Conservation (phyloP, 2,797 vertebrate genomes). For the Neoniphon sammara region DNA sequence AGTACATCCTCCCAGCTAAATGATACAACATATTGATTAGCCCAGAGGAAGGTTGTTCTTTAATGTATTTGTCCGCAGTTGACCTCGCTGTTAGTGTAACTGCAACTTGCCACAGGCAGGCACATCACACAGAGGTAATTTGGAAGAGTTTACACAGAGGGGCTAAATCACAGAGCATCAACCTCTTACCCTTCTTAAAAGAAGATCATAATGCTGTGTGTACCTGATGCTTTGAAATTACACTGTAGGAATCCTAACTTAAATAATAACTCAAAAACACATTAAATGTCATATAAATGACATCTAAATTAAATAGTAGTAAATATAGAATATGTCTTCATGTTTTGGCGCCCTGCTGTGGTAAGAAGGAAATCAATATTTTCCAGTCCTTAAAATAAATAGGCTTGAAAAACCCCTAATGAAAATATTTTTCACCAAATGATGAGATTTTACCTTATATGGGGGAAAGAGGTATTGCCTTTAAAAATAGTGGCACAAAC, state of each 20-base stretch:
- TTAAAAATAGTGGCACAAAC: too few species aligned
- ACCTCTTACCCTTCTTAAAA: not conserved
- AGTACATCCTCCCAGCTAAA: conserved; percentile 46
- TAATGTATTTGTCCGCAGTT: conserved; percentile 55
- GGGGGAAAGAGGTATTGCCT: too few species aligned
- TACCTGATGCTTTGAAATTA: not conserved
- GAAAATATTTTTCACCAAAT: too few species aligned
- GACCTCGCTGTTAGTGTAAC: conserved; percentile 60
- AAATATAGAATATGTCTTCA: too few species aligned
- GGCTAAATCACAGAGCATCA: conserved; percentile 11
- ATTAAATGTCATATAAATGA: too few species aligned
- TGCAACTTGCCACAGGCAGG: conserved; percentile 43
- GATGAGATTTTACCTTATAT: too few species aligned
- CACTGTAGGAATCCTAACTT: not conserved
- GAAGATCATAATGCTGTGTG: conserved; percentile 1
- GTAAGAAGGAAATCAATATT: too few species aligned
- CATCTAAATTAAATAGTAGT: too few species aligned
- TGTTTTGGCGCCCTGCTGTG: too few species aligned
- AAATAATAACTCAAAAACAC: too few species aligned
- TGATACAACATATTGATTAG: conserved; percentile 53
- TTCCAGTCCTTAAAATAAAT: too few species aligned
- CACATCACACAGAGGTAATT: conserved; percentile 51
- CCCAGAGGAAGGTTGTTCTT: conserved; percentile 58
- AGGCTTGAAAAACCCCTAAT: too few species aligned
- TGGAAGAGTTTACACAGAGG: conserved; percentile 47